Evolutionary conservation across 2,797 vertebrate genomes (phyloP).

Genomic region (Hemibagrus guttatus): DNA sequence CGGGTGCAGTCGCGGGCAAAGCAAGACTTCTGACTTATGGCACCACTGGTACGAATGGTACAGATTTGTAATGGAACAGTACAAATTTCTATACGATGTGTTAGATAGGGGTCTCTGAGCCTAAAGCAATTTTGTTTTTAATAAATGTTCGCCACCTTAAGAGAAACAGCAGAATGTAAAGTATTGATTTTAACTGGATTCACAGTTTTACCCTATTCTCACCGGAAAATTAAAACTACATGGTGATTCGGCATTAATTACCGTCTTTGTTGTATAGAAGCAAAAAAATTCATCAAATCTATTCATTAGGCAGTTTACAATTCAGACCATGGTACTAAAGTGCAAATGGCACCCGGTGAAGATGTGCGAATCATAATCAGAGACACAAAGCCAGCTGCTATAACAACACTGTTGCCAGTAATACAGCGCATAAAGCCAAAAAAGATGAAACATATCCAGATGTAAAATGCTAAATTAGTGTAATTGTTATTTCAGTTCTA

Average conservation of each 20-base stretch:
- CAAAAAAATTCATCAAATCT: background rate
- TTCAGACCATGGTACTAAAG: background rate
- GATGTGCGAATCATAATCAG: background rate
- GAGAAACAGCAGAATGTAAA: background rate
- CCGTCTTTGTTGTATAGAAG: background rate
- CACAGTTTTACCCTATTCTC: too few species aligned
- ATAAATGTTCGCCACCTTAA: background rate
- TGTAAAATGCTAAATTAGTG: background rate
- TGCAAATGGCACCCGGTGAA: slow-evolving; percentile 10
- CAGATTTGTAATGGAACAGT: background rate
- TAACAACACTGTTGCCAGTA: background rate
- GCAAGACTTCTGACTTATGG: background rate
- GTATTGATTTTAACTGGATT: background rate
- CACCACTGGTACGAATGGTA: background rate
- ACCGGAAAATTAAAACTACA: background rate
- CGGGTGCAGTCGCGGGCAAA: background rate
- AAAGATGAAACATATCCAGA: background rate
- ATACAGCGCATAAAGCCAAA: background rate
- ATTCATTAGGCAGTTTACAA: background rate
- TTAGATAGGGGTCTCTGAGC: background rate
- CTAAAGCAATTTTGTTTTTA: background rate
- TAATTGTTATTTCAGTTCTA: background rate
- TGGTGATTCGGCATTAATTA: background rate
- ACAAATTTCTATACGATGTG: background rate
- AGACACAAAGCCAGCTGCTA: background rate